phyloP scores from a whole-genome alignment of 2,888 invertebrate genomes.

The Iselma pallidipennis region DNA sequence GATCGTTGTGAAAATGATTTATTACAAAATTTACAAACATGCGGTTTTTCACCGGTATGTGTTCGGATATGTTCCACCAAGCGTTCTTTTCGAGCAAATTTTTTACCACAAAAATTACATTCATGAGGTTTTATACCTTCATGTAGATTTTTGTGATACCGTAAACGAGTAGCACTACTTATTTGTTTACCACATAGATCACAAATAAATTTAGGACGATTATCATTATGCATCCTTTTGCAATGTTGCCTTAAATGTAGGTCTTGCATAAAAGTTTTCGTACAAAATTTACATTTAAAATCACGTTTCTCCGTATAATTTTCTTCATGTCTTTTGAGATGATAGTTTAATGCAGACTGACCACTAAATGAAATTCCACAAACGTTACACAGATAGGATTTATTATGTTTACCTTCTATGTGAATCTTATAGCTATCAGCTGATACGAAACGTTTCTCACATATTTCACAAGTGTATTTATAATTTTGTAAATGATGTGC shows the following conservation, averaged over 20 bases:
- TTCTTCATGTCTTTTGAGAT: not conserved
- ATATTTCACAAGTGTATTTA: too few species aligned
- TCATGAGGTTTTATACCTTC: slow-evolving; percentile 55
- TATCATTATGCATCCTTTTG: slow-evolving; percentile 8
- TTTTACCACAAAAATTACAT: slow-evolving; percentile 52
- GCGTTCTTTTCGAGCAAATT: too few species aligned
- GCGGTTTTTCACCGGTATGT: too few species aligned
- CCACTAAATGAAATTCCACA: not conserved
- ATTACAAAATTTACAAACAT: too few species aligned
- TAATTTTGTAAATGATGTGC: too few species aligned
- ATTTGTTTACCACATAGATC: slow-evolving; percentile 44
- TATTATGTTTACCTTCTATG: too few species aligned
- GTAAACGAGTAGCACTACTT: slow-evolving; percentile 41
- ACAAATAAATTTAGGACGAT: slow-evolving; percentile 25
- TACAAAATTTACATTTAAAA: not conserved
- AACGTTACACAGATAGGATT: not conserved
- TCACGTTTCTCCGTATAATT: not conserved
- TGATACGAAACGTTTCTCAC: too few species aligned
- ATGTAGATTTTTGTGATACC: slow-evolving; percentile 42
- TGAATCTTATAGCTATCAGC: too few species aligned
- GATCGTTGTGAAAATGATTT: slow-evolving; percentile 56
- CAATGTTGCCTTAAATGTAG: slow-evolving; percentile 41
- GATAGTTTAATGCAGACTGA: not conserved
- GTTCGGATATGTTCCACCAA: too few species aligned
- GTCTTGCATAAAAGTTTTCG: not conserved